Percentiles rank a stretch among this genome's conserved stretches.
Conservation (phyloP, 2,113 vertebrate genomes). For the Tor tambroides region DNA sequence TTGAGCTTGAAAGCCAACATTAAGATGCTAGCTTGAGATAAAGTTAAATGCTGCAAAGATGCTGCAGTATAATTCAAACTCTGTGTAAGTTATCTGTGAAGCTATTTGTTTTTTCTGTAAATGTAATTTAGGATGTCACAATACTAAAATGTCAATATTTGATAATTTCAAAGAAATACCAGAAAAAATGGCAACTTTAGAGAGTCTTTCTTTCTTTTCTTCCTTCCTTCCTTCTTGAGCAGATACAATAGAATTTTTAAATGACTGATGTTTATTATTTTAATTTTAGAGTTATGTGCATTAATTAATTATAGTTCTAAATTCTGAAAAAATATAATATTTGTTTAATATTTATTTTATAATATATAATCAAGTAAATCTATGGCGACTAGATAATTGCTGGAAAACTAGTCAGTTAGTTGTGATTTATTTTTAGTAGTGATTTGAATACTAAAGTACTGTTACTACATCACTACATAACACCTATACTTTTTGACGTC, state of each 20-base stretch:
- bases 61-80: neutral
- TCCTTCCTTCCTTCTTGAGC: too few species aligned
- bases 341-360: too few species aligned
- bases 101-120: neutral
- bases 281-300: too few species aligned
- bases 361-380: too few species aligned
- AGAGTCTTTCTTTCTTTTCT: neutral
- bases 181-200: neutral
- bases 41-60: neutral
- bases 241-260: too few species aligned
- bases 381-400: neutral
- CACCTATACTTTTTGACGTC: neutral
- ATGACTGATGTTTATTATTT: too few species aligned
- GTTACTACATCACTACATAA: neutral
- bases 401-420: too few species aligned
- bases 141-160: neutral
- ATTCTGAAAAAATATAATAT: too few species aligned
- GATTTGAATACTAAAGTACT: neutral
- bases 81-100: neutral
- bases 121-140: neutral
- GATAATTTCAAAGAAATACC: neutral
- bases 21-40: neutral
- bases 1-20: neutral
- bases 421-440: too few species aligned
- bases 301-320: too few species aligned